Base-by-base conservation (phyloP, 2,113 vertebrate species). In the Chitala chitala region DNA sequence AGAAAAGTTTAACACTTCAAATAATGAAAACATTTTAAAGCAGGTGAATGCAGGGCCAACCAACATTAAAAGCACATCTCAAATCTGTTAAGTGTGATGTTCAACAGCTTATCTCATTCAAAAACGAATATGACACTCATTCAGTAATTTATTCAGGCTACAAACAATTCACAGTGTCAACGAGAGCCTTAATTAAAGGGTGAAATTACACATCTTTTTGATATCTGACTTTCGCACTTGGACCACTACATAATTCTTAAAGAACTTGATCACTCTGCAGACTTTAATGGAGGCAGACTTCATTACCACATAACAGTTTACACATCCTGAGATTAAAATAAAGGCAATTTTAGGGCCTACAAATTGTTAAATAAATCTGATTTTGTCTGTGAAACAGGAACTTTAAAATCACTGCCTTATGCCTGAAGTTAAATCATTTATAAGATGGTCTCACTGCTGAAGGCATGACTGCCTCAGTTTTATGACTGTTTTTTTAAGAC, bases 321-420 rank as follows among this genome's bases (percentile, higher is more conserved):
- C n/a, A n/a, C n/a, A n/a, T n/a, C n/a, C n/a, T n/a, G n/a, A n/a
- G n/a, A n/a, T n/a, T n/a, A n/a, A n/a, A n/a, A n/a, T n/a, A n/a
- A n/a, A n/a, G n/a, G n/a, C n/a, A n/a, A n/a, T n/a, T n/a, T 63
- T 38, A 15, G 59, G n/a, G n/a, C n/a, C 59, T 9, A 5, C 29
- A 63, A 63, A 63, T 38, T 38, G 13, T 63, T 63, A 63, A 63
- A 63, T 63, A 36, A 63, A 63, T 20, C 31, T 38, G 59, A 63
- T 33, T 63, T 38, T 63, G 59, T n/a, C 29, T 2, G 33, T 20
- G 3, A 33, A 63, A 63, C 38, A 33, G 33, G 6, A 29, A 9
- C 33, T 15, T 3, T 63, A 15, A 63, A 63, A 33, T 63, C 31
- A 17, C 33, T 8, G 2, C 38, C 29, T 63, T 33, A 33, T 6